Evolutionary conservation across 2,113 vertebrate species (phyloP), one percentile per base, ranked within the genome.

Genomic region (Hymenochirus boettgeri): DNA sequence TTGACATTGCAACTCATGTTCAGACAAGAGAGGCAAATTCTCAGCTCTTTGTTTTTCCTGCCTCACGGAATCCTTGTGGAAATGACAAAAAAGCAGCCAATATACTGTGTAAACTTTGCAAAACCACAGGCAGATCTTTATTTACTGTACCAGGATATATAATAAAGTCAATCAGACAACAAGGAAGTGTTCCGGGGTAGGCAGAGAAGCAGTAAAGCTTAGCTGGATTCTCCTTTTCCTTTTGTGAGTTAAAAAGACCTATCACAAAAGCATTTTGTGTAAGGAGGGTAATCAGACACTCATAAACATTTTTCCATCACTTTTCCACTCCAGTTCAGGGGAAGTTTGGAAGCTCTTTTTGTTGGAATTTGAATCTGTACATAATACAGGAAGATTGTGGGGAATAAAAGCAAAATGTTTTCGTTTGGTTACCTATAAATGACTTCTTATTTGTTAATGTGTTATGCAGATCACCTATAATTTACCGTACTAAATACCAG

Each of bases 31-130:
- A 45, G 18, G 12, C 61, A 39, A 47, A 57, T 65, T 33, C 17
- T n/a, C n/a, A n/a, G n/a, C n/a, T n/a, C n/a, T n/a, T 56, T 47
- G 45, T 25, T 64, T 29, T 33, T 13, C 13, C 39, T 33, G 35
- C 50, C 23, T 39, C 15, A 13, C 33, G 15, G 7, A 12, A 18
- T 33, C 25, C 39, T n/a, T 47, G 35, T 65, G 54, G 42, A 35
- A 57, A 39, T 57, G 11, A 5, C 39, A 15, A n/a, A n/a, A 7
- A 42, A 15, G 39, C 13, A 1, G 15, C 17, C 11, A 31, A 31
- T 65, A 42, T 65, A 29, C 53, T 50, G 31, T 57, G 55, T 65
- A 57, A 65, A 65, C 54, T 48, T 57, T 48, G 29, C 11, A 50
- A 46, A 57, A 35, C 7, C 17, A 57, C 18, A 57, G 9, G 37